phyloP scores from a whole-genome alignment of 2,113 vertebrate species.

The Nibea albiflora region DNA sequence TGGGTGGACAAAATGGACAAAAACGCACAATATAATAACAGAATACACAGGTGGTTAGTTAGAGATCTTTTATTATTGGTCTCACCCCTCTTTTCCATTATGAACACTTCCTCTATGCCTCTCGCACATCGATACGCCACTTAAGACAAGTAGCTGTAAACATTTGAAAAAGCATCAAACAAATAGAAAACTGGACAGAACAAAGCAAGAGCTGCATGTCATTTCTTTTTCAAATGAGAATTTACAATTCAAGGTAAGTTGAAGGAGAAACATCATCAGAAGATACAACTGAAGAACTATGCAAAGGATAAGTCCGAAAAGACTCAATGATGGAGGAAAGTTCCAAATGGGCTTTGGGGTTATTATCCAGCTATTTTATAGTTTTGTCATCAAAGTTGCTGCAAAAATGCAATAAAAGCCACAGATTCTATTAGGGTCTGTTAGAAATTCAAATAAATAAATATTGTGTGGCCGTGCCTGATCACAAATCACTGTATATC shows the following conservation, averaged over 20 bases:
- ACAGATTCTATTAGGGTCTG: conserved; percentile 50
- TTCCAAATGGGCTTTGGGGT: conserved; percentile 27
- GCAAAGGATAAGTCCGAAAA: conserved; percentile 1
- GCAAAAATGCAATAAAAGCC: conserved; percentile 49
- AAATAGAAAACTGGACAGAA: conserved; percentile 65
- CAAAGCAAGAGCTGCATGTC: conserved; percentile 44
- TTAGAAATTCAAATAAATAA: conserved; percentile 61
- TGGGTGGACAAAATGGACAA: background rate
- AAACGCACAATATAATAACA: background rate
- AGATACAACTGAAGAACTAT: conserved; percentile 26
- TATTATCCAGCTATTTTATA: conserved; percentile 21
- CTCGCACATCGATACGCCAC: conserved; percentile 70
- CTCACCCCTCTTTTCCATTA: conserved; percentile 53
- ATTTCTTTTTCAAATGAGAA: conserved; percentile 42
- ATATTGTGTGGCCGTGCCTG: conserved; percentile 56
- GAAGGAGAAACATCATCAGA: conserved; percentile 33
- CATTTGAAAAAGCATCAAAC: conserved; percentile 76
- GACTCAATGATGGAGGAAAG: background rate
- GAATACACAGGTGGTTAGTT: background rate
- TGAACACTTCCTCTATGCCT: conserved; percentile 53
- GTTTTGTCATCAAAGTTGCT: conserved; percentile 35
- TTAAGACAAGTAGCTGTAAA: conserved; percentile 83
- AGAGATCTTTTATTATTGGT: conserved; percentile 71
- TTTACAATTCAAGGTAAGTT: conserved; percentile 53
- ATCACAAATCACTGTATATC: conserved; percentile 56